Conservation (phyloP, 1,140 invertebrate genomes). For the Drosophila parabipectinata region DNA sequence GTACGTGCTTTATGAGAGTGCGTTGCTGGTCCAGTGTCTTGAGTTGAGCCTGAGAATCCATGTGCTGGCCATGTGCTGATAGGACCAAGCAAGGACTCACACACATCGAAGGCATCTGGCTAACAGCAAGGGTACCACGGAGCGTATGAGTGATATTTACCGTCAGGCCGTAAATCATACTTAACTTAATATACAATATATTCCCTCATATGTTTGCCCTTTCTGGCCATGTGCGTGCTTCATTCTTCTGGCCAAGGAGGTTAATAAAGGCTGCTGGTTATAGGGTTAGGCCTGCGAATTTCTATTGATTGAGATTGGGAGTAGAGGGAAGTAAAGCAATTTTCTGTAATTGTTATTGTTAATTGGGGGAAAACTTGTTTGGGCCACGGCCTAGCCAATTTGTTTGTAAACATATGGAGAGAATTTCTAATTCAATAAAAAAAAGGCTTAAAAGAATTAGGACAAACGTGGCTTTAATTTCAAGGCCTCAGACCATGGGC, state of each 20-base stretch:
- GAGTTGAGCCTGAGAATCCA: slow-evolving; percentile 45
- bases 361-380: slow-evolving; percentile 9
- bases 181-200: slow-evolving; percentile 76
- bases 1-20: slow-evolving; percentile 61
- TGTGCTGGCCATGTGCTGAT: slow-evolving; percentile 56
- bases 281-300: slow-evolving; percentile 20
- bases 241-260: slow-evolving; percentile 3
- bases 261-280: slow-evolving; percentile 43
- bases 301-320: slow-evolving; percentile 34
- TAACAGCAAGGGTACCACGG: slow-evolving; percentile 16
- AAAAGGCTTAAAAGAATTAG: neutral
- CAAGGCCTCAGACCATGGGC: slow-evolving; percentile 5
- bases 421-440: neutral
- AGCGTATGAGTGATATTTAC: slow-evolving; percentile 71
- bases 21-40: slow-evolving; percentile 43
- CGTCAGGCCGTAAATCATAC: slow-evolving; percentile 75
- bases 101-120: slow-evolving; percentile 3
- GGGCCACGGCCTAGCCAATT: no score
- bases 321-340: slow-evolving; percentile 2
- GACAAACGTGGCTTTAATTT: neutral
- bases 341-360: slow-evolving; percentile 43
- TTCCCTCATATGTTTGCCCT: slow-evolving; percentile 40
- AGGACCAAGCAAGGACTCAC: slow-evolving; percentile 27
- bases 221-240: slow-evolving; percentile 39
- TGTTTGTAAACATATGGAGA: neutral